A percentile compares a stretch with the other conserved stretches of the same genome.
These are phyloP conservation scores for Anguilla rostrata DNA, from an alignment of 2,113 vertebrate genomes.

Conservation along the genomic window DNA sequence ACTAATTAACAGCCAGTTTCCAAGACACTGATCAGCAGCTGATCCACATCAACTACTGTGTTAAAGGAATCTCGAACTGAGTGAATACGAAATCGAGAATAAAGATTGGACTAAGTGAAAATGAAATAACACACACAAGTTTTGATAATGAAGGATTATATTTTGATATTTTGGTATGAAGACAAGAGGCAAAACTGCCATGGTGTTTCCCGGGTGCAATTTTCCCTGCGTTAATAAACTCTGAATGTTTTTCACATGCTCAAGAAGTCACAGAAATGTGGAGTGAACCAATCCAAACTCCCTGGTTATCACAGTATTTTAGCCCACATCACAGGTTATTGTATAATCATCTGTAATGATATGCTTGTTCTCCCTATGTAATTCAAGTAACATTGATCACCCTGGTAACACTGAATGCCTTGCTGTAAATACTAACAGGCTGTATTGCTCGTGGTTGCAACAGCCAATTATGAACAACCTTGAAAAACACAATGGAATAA, in stretches of 20 bases:
- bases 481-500: neutral
- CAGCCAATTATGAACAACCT: neutral
- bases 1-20: too few species aligned
- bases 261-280: neutral
- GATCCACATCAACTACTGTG: too few species aligned
- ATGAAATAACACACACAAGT: too few species aligned
- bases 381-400: neutral
- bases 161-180: neutral
- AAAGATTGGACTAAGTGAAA: neutral
- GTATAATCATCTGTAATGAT: neutral
- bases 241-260: neutral
- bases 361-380: neutral
- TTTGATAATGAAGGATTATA: neutral
- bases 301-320: neutral
- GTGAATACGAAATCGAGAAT: neutral
- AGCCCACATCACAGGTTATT: neutral
- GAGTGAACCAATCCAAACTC: neutral
- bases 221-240: neutral
- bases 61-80: too few species aligned
- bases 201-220: neutral
- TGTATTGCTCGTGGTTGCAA: too few species aligned
- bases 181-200: neutral
- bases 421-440: too few species aligned
- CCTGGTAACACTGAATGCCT: neutral
- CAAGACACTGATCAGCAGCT: too few species aligned